Evolutionary conservation across 1,140 invertebrate species (phyloP), one percentile per base, ranked within the genome.

Genomic region (Druon quercuslanigerum): DNA sequence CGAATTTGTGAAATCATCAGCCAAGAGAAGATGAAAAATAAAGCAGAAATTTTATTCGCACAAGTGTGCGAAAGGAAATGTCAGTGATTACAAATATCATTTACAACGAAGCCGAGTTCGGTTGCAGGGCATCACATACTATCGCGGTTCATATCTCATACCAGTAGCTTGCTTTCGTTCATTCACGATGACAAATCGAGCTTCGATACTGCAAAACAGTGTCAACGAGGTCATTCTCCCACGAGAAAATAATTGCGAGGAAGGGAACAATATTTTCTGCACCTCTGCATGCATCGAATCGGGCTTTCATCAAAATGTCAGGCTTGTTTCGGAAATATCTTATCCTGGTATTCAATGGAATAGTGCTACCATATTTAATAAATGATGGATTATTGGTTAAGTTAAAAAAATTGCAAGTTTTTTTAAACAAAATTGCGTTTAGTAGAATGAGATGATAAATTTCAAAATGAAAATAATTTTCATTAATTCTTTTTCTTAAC

Each of bases 251-350:
- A 66, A 66, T 66, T 66, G n/a, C 60, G 9, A 40, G 25, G 60
- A 66, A 66, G 60, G 60, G 60, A 66, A 66, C 60, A 66, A 66
- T 66, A 66, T 66, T 66, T 66, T 66, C 60, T 40, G 33, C 60
- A 40, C n/a, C 25, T 66, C 60, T 66, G 60, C 33, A 66, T 16
- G 20, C n/a, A 66, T 66, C 25, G 46, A 9, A 5, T 4, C 7
- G n/a, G 8, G 20, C 12, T 66, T 66, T 40, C 60, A 66, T 66
- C 60, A 66, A 66, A 66, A n/a, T 40, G 25, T 66, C 60, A 40
- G 5, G 60, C n/a, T n/a, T 66, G 16, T 66, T 40, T n/a, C 7
- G 60, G 9, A 40, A 66, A 66, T n/a, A 13, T 14, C 20, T 56
- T 70, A 51, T 50, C 50, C 25, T 50, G 33, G 7, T 71, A 46